Evolutionary conservation across 2,797 vertebrate species (phyloP).

Genomic region (Falco naumanni): DNA sequence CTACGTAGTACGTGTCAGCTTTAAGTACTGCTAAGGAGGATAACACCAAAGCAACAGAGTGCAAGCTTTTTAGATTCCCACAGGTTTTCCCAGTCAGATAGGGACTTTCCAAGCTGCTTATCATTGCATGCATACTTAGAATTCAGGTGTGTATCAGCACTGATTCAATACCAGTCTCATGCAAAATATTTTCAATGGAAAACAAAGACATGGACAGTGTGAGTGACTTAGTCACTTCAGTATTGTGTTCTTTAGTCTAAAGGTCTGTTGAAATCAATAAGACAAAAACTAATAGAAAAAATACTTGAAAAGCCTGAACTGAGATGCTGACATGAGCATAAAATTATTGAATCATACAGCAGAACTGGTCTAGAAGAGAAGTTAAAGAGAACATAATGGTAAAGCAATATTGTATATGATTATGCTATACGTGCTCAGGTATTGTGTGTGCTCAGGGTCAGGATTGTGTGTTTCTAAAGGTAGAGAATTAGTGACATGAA

Average conservation of each 20-base stretch:
- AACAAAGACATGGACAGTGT: neutral
- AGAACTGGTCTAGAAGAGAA: neutral
- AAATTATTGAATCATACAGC: neutral
- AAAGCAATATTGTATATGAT: neutral
- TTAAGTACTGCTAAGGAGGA: neutral
- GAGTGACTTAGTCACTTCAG: neutral
- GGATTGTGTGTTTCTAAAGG: neutral
- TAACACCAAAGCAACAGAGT: neutral
- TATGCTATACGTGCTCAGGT: neutral
- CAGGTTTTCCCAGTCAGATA: neutral
- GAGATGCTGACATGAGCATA: neutral
- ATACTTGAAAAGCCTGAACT: neutral
- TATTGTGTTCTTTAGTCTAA: neutral
- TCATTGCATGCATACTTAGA: neutral
- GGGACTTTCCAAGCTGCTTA: neutral
- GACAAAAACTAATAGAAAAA: neutral
- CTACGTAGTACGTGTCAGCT: neutral
- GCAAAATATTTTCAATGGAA: neutral
- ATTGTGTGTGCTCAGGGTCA: neutral
- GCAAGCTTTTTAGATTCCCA: neutral
- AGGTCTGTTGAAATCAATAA: neutral
- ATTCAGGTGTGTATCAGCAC: neutral
- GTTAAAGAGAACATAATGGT: neutral
- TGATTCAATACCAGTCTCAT: neutral
- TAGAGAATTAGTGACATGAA: neutral